Evolutionary conservation across 2,888 invertebrate species (phyloP), one percentile per base, ranked within the genome.

Genomic region (Blomia tropicalis): DNA sequence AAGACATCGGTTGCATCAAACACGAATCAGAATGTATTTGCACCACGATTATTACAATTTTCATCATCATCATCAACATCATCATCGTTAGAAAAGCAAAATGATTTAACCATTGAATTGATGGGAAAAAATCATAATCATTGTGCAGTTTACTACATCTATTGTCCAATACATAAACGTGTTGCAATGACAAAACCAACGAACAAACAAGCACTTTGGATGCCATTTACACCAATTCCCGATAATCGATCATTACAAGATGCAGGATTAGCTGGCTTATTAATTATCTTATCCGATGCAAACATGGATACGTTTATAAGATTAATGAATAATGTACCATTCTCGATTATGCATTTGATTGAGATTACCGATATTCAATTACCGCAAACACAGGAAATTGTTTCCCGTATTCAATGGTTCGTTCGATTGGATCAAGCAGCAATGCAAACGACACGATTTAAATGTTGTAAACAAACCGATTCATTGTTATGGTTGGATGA

Each of bases 291-390:
- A 22, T 58, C 31, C 14, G 17, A 32, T 29, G 56, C 25, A 2
- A 27, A 62, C 19, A 44, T 41, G 25, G 47, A 61, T 23, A 7
- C 54, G 1, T 60, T 60, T 29, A 27, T 54, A 1, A 17, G 36
- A 19, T 27, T 64, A 22, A 43, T 51, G 27, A 30, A 30, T 2
- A 11, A 29, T 1, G 14, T 29, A n/a, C 11, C 43, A 17, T 61
- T 64, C 14, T 7, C 27, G 1, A 27, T 30, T 7, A 41, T 36
- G 1, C 43, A 59, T 29, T 43, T 59, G 4, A 62, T 65, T 2
- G 51, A 64, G 27, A n/a, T 65, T 4, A 43, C 58, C 36, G 44
- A 60, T 1, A n/a, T 65, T 17, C 64, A 65, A 41, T 31, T 65
- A 32, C 64, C 65, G 43, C 32, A 61, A 17, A 56, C 61, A 25